Conservation (phyloP, 53 echinoderm and acorn worm species). For the Mesocentrotus franciscanus region DNA sequence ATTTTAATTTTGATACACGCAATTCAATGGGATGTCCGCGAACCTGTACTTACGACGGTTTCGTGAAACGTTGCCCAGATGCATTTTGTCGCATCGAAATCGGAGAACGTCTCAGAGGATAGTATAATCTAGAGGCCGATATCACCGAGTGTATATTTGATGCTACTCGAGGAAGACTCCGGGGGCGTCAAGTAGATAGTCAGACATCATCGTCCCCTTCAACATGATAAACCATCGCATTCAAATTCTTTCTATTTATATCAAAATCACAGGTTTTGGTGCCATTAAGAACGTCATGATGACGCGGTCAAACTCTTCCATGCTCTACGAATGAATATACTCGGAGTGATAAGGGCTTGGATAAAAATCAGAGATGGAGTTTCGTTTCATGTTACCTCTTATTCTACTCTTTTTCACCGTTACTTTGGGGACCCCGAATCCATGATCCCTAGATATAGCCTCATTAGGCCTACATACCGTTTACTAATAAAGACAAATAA, state of each 20-base stretch:
- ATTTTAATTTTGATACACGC: too few species aligned
- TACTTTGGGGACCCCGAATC: not conserved
- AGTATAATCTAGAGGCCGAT: not conserved
- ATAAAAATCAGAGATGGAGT: not conserved
- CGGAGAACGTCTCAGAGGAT: not conserved
- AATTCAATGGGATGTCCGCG: too few species aligned
- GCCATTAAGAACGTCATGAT: not conserved
- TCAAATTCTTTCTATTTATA: slow-evolving; percentile 10
- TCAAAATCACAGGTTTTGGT: not conserved
- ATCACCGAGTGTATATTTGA: not conserved
- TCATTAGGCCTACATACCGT: too few species aligned
- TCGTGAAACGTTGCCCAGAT: too few species aligned
- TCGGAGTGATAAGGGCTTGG: not conserved
- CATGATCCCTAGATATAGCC: too few species aligned
- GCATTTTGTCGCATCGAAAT: not conserved
- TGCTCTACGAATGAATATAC: not conserved
- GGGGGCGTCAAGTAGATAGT: slow-evolving; percentile 1
- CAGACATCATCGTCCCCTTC: not conserved
- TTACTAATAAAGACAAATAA: too few species aligned
- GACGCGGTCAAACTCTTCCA: not conserved
- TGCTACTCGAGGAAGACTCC: not conserved
- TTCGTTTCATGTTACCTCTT: not conserved
- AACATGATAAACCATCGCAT: not conserved
- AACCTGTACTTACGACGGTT: too few species aligned
- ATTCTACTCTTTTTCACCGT: too few species aligned